Base-by-base conservation (phyloP, 35 echinoderm and acorn worm genomes). In the Strongylocentrotus purpuratus region DNA sequence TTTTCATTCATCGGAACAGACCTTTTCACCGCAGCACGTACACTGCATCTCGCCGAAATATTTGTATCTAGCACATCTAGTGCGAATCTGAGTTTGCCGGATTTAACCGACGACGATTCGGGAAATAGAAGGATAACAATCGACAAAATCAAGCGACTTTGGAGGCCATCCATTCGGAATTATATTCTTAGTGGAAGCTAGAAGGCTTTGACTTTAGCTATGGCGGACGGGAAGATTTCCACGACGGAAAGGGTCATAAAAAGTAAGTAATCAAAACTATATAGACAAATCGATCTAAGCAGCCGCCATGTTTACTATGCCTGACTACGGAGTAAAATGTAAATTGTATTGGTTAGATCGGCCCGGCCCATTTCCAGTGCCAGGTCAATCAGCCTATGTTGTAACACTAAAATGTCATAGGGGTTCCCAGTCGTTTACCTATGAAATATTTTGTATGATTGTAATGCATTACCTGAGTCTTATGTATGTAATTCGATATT, bases 251-350 rank as follows among this genome's bases (percentile, higher is more conserved):
- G 94, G 94, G 48, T 88, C n/a, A 46, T 95, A 88, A 95, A 95
- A 95, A 89, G 94, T 95, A 52, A 95, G 94, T 95, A 95, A 86
- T 95, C 32, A 94, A 47, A 87, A 25, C 85, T 94, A 70, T 88
- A 48, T 87, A 35, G 47, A 48, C 33, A 58, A 95, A 58, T 95
- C 71, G 78, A 95, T 20, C 46, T 88, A 85, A 87, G 50, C 94
- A 85, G 85, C 94, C 94, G 94, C 94, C 94, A 95, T 95, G 94
- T 95, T 95, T 95, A 89, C 87, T 89, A 89, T 89, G 87, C 87
- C 87, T 89, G 87, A 89, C 87, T 95, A 87, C 87, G 85, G 94
- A 47, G 78, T 87, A n/a, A 88, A 85, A 88, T 86, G 50, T 88
- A 87, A 95, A 85, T 87, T 95, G 22, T 94, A 85, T 65, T 70